Evolutionary conservation across 1,140 invertebrate genomes (phyloP), one percentile per base, ranked within the genome.

Genomic region (Matsumurasca onukii): DNA sequence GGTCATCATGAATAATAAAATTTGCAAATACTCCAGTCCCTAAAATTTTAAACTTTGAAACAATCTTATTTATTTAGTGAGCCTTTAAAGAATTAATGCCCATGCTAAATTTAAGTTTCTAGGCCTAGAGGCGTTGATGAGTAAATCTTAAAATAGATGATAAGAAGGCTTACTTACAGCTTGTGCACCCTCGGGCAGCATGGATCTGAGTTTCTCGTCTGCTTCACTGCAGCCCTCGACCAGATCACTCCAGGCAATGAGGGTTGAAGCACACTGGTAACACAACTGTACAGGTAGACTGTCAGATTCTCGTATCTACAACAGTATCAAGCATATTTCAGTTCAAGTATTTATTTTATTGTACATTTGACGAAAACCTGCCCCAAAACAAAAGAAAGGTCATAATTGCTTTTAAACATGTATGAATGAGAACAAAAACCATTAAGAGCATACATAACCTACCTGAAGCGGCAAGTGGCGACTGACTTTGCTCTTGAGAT

Each of bases 211-310:
- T 66, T 80, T 81, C 24, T 76, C 75, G 69, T 89, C 84, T 2
- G 86, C 84, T 66, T 83, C 81, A 22, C 83, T 48, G 75, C 84
- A 86, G 69, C 80, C 81, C 67, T 82, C 74, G 22, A 82, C 78
- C 34, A 89, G 78, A 68, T 88, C 83, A 74, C 87, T 83, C 85
- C 86, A 89, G 0, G 85, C 82, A 34, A 88, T 73, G 22, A 90
- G 72, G 0, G 84, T 85, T 52, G 81, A 83, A 0, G 84, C 83
- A 75, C 89, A 90, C 64, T 85, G 82, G 72, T 83, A 85, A 79
- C 89, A 90, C 49, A 88, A 76, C 69, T 85, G 82, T 3, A 81
- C 73, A 1, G 88, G 87, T 67, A 89, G 77, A 13, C 71, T 75
- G 73, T 89, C 87, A 24, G 73, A 73, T 74, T 82, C 75, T 1